A percentile compares a stretch with the other conserved stretches of the same genome.
Conservation (phyloP, 2,888 invertebrate species). For the Cryptocephalus moraei region DNA sequence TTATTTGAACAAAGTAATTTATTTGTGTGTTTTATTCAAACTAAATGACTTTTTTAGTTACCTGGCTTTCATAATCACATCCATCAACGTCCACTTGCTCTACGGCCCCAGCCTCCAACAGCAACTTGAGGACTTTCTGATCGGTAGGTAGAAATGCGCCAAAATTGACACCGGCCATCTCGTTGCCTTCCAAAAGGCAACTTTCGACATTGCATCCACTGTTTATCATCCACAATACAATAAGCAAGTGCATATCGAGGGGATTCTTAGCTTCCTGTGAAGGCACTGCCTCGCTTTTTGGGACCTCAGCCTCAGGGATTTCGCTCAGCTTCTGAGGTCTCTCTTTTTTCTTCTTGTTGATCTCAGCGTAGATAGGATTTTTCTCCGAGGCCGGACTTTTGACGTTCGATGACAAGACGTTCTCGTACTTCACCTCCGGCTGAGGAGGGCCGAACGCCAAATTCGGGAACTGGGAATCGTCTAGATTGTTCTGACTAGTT, state of each 20-base stretch:
- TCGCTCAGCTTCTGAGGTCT: constrained; percentile 6
- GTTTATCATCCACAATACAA: constrained; percentile 65
- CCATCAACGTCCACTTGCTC: constrained; percentile 39
- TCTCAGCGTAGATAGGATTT: constrained; percentile 32
- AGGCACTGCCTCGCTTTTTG: constrained; percentile 6
- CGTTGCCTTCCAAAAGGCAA: constrained; percentile 41
- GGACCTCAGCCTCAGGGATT: constrained; percentile 1
- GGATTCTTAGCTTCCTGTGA: constrained; percentile 7
- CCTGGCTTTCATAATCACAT: constrained; percentile 37
- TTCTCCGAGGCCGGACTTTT: constrained; percentile 26
- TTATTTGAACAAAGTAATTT: no score
- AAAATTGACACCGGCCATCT: constrained; percentile 39
- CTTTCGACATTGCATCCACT: constrained; percentile 55
- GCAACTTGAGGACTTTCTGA: constrained; percentile 56
- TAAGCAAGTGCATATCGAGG: constrained; percentile 55
- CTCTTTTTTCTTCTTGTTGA: constrained; percentile 26
- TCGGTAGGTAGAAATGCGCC: constrained; percentile 57
- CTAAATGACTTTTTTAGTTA: constrained; percentile 14
- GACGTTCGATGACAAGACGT: constrained; percentile 18
- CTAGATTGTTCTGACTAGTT: constrained; percentile 26
- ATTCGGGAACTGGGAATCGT: constrained; percentile 17
- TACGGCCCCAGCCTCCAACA: constrained; percentile 66
- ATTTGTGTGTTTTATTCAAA: neutral
- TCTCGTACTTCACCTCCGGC: constrained; percentile 19
- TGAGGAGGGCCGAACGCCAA: constrained; percentile 19